Conservation (phyloP, 2,113 vertebrate genomes). For the Tyrannus savana region DNA sequence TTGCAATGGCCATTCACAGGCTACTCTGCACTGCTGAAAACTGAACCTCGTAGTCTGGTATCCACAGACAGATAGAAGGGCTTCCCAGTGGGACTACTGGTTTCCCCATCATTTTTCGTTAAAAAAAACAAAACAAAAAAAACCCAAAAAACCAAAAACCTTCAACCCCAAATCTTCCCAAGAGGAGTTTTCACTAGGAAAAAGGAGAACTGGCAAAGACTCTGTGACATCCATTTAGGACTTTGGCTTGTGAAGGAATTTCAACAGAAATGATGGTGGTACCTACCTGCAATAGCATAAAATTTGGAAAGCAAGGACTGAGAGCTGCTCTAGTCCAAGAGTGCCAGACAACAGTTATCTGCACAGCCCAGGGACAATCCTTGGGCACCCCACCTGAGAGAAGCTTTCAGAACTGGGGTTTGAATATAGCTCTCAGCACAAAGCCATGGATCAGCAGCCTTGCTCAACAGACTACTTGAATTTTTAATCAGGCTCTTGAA, state of each 20-base stretch:
- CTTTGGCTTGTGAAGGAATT: neutral
- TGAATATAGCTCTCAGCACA: neutral
- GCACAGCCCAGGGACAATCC: neutral
- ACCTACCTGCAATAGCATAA: neutral
- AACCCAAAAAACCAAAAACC: neutral
- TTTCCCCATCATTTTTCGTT: neutral
- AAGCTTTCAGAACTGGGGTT: neutral
- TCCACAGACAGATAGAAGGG: neutral
- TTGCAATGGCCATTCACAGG: neutral
- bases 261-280: neutral
- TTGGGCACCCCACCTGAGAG: neutral
- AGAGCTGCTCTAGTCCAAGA: neutral
- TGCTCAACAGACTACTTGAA: neutral
- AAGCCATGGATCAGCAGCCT: neutral
- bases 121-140: neutral
- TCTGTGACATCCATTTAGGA: neutral
- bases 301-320: neutral
- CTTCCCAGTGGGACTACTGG: neutral
- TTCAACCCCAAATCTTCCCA: neutral
- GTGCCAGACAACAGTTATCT: neutral
- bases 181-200: neutral
- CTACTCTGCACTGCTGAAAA: neutral
- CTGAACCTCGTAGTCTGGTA: neutral
- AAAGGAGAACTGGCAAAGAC: neutral
- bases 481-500: slow-evolving; percentile 6